Evolutionary conservation across 2,797 vertebrate species (phyloP), one percentile per base, ranked within the genome.

Genomic region (Coregonus sp.): DNA sequence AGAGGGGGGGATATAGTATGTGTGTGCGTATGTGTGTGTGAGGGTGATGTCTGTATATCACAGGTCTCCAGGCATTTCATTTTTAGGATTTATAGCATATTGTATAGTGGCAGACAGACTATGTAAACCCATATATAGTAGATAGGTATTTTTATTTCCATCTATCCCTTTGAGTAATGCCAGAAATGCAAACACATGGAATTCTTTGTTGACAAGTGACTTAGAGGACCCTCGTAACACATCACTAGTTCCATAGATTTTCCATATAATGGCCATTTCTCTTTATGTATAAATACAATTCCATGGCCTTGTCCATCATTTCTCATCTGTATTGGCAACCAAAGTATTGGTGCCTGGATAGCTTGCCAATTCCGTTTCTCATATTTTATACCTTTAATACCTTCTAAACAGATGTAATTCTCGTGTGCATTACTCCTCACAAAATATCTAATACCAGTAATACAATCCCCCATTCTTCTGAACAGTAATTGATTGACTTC

Each of bases 21-120:
- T 50, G 3, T 37, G 72, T 51, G 18, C 37, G 29, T 9, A 7
- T 7, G 2, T 40, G 40, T 47, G 40, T 47, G 9, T 47, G 40
- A 47, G 40, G 40, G 7, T 47, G 7, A 9, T 9, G 40, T 47
- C 9, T 47, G 7, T 47, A 47, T 47, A 47, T 81, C 66, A 33
- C 63, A 75, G 79, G 72, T 80, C 68, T 79, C 31, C 73, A 77
- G 80, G 77, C 80, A 73, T 87, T 86, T 84, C 81, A 82, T 87
- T 86, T 82, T 75, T 79, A 70, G 81, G 79, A 77, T 59, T 70
- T 79, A 84, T 80, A 80, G 86, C 84, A 83, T 80, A 81, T 73
- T 81, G 80, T 80, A 54, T 84, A 82, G 85, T 86, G 87, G 85
- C 75, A 18, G 66, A 1, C 40, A 47, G 68, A 78, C 81, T 77